A percentile compares a stretch with the other conserved stretches of the same genome.
phyloP scores from a whole-genome alignment of 2,888 invertebrate species.

The Chrysodeixis includens region DNA sequence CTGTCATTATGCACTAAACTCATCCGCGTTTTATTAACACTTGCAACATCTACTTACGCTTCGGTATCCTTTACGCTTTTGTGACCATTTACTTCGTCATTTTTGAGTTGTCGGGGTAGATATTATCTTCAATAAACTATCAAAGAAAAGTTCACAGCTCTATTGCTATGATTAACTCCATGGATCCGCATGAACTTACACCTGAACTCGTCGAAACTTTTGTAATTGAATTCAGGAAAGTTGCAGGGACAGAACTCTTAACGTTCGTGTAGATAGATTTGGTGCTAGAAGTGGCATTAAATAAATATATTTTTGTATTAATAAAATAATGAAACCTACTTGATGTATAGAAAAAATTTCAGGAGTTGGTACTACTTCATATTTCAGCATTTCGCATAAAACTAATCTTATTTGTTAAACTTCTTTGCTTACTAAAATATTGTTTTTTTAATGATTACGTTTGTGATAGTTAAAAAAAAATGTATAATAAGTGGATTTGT shows the following conservation, averaged over 20 bases:
- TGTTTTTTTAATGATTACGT: too few species aligned
- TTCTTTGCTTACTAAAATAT: too few species aligned
- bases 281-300: constrained; percentile 12
- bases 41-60: background rate
- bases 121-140: constrained; percentile 43
- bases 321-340: too few species aligned
- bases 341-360: too few species aligned
- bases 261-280: constrained; percentile 4
- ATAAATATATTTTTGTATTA: too few species aligned
- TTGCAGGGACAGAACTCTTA: constrained; percentile 81
- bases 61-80: background rate
- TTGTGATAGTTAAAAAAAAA: too few species aligned
- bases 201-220: constrained; percentile 84
- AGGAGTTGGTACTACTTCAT: too few species aligned
- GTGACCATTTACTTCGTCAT: background rate
- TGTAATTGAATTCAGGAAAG: constrained; percentile 85
- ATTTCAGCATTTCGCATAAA: too few species aligned
- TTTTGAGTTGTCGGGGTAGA: constrained; percentile 5
- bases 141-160: constrained; percentile 35
- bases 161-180: constrained; percentile 59
- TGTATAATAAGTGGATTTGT: too few species aligned
- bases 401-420: too few species aligned
- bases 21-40: background rate
- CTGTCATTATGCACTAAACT: constrained; percentile 1
- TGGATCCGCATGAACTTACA: constrained; percentile 61